phyloP scores from a whole-genome alignment of 1,140 invertebrate genomes.

The Sycophila sp. region DNA sequence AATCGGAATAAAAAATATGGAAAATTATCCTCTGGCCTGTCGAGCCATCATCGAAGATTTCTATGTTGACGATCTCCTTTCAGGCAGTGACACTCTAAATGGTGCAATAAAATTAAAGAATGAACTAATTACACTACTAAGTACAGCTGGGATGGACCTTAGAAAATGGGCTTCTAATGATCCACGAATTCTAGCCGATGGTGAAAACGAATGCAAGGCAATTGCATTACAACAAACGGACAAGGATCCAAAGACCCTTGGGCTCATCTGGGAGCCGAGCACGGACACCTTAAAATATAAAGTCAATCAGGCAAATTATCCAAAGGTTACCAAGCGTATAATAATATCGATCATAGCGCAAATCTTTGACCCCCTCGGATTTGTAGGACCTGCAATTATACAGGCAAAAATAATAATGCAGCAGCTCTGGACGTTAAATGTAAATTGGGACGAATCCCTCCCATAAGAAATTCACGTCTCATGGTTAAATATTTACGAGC shows the following conservation, averaged over 20 bases:
- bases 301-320: too few relatives aligned
- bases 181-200: neutral
- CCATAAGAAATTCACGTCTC: neutral
- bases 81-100: too few relatives aligned
- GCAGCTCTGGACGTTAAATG: neutral
- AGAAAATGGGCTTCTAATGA: neutral
- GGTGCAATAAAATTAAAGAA: too few relatives aligned
- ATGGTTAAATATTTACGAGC: too few relatives aligned
- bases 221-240: neutral
- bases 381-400: neutral
- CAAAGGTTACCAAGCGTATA: neutral
- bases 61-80: too few relatives aligned
- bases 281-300: neutral
- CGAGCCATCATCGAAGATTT: too few relatives aligned
- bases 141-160: neutral
- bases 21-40: too few relatives aligned
- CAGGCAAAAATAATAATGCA: neutral
- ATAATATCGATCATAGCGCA: neutral
- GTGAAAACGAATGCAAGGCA: too few relatives aligned
- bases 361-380: neutral
- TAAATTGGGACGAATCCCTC: neutral
- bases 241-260: neutral
- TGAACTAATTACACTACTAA: neutral
- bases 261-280: neutral
- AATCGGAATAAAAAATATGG: too few relatives aligned